Conservation (phyloP, 2,113 vertebrate species). For the Parus major region DNA sequence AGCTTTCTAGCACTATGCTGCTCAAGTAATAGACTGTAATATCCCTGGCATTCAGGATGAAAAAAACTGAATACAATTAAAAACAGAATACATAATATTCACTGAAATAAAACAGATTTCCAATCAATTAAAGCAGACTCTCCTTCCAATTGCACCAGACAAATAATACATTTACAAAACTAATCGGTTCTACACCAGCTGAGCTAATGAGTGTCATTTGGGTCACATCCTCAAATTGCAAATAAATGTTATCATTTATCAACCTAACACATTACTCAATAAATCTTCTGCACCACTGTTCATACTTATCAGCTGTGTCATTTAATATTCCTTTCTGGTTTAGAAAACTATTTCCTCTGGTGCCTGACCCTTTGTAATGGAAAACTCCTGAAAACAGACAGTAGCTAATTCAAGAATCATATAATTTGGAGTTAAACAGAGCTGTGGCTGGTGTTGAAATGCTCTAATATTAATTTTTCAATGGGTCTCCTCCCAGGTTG, state of each 20-base stretch:
- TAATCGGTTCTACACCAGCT: slow-evolving; percentile 64
- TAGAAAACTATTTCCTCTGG: slow-evolving; percentile 62
- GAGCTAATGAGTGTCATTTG: slow-evolving; percentile 73
- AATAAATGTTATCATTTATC: slow-evolving; percentile 78
- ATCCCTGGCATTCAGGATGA: slow-evolving; percentile 22
- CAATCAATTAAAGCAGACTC: slow-evolving; percentile 55
- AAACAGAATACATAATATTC: slow-evolving; percentile 48
- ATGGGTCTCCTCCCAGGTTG: background rate
- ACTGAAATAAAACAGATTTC: slow-evolving; percentile 67
- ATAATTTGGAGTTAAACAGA: slow-evolving; percentile 59
- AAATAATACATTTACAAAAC: slow-evolving; percentile 75
- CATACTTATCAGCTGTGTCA: slow-evolving; percentile 50
- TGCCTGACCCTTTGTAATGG: slow-evolving; percentile 58
- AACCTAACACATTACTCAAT: slow-evolving; percentile 72
- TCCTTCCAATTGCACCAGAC: slow-evolving; percentile 43
- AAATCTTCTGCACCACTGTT: slow-evolving; percentile 69
- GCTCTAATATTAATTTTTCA: background rate
- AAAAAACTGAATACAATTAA: slow-evolving; percentile 54
- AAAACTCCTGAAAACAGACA: slow-evolving; percentile 58
- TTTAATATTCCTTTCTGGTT: slow-evolving; percentile 68
- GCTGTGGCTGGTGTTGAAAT: background rate
- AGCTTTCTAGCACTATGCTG: background rate
- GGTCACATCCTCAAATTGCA: slow-evolving; percentile 78
- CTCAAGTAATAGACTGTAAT: slow-evolving; percentile 4
- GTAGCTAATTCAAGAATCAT: slow-evolving; percentile 47